Evolutionary conservation across 2,888 invertebrate genomes (phyloP).

Genomic region (Microctonus aethiopoides): DNA sequence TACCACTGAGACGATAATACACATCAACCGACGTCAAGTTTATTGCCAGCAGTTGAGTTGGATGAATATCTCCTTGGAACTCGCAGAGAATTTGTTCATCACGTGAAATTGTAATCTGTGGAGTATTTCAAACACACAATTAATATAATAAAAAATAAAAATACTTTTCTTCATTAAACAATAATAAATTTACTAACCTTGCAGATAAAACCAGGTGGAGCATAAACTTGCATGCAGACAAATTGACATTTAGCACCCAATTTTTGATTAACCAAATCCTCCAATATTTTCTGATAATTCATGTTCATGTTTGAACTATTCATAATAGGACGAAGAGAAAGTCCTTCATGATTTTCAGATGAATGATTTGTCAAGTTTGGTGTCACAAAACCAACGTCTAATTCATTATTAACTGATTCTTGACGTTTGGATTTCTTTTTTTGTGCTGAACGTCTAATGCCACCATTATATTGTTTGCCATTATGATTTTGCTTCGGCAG

Average conservation of each 20-base stretch:
- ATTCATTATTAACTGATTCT: conserved; percentile 31
- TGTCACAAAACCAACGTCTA: neutral
- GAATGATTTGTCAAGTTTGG: conserved; percentile 17
- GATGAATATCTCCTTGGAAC: conserved; percentile 48
- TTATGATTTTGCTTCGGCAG: neutral
- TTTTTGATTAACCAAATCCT: conserved; percentile 46
- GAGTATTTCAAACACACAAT: too few species aligned
- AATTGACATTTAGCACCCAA: conserved; percentile 52
- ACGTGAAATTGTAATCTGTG: conserved; percentile 49
- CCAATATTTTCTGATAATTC: conserved; percentile 43
- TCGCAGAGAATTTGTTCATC: conserved; percentile 43
- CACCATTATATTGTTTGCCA: neutral
- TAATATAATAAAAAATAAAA: too few species aligned
- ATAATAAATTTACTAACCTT: conserved; percentile 47
- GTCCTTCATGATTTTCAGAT: neutral
- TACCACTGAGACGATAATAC: conserved; percentile 41
- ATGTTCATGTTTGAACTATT: neutral
- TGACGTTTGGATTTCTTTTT: conserved; percentile 23
- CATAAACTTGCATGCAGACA: conserved; percentile 43
- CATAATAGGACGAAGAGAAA: neutral
- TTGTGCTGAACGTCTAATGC: conserved; percentile 23
- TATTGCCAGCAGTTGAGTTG: conserved; percentile 49
- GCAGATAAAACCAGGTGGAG: conserved; percentile 46
- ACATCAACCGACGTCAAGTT: conserved; percentile 45
- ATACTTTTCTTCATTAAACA: neutral